A percentile compares a stretch with the other conserved stretches of the same genome.
phyloP scores from a whole-genome alignment of 2,888 invertebrate species.

The Spatulosminthurus flaviceps region DNA sequence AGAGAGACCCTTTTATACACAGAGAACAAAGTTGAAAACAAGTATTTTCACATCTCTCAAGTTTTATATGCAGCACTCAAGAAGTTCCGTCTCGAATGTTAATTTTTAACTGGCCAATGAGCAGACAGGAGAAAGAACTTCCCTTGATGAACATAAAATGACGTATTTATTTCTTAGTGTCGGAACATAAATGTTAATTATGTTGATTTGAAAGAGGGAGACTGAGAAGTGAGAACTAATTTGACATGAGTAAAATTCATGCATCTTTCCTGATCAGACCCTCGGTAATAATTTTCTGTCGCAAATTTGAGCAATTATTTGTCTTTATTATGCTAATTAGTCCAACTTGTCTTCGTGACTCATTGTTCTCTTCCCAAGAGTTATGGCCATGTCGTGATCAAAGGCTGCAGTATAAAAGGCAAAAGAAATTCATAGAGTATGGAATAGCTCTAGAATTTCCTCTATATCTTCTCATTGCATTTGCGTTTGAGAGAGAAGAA shows the following conservation, averaged over 20 bases:
- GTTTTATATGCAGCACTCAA: slow-evolving; percentile 4
- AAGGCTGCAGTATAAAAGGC: neutral
- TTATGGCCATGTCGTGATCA: slow-evolving; percentile 48
- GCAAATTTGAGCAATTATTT: slow-evolving; percentile 53
- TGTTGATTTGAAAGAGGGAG: slow-evolving; percentile 53
- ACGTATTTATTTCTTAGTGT: slow-evolving; percentile 52
- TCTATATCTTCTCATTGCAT: neutral
- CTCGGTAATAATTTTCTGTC: slow-evolving; percentile 50
- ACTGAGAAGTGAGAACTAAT: slow-evolving; percentile 42
- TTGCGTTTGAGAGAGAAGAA: neutral
- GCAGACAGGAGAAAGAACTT: slow-evolving; percentile 37
- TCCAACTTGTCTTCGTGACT: slow-evolving; percentile 38
- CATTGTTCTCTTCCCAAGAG: slow-evolving; percentile 49
- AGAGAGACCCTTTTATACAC: neutral
- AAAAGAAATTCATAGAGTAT: neutral
- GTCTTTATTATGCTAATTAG: slow-evolving; percentile 55
- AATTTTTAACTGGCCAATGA: slow-evolving; percentile 53
- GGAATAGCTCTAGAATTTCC: neutral
- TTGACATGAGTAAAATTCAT: slow-evolving; percentile 52
- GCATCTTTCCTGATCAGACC: slow-evolving; percentile 46
- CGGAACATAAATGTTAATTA: slow-evolving; percentile 55
- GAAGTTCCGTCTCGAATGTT: slow-evolving; percentile 48
- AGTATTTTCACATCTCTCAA: neutral
- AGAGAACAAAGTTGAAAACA: neutral
- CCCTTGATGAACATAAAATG: slow-evolving; percentile 52